Conservation (phyloP, 2,797 vertebrate genomes). For the Jordanella pulchra region DNA sequence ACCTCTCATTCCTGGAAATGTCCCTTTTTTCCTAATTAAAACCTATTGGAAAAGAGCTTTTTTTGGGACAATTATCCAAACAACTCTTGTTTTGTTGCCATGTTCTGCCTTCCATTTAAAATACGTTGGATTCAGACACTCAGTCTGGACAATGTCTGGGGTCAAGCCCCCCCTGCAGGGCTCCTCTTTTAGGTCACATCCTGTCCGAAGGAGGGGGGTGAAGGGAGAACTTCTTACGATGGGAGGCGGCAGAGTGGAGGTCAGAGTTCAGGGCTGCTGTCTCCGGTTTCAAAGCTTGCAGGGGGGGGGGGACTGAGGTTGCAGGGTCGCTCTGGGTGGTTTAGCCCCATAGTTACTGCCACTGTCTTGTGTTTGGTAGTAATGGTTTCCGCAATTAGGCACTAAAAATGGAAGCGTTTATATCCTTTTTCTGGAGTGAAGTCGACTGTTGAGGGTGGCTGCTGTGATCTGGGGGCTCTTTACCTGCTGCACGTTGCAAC, state of each 20-base stretch:
- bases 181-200: conserved; percentile 76
- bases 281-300: conserved; percentile 81
- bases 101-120: conserved; percentile 26
- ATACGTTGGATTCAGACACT: conserved; percentile 64
- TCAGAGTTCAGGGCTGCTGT: conserved; percentile 73
- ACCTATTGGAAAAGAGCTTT: not conserved
- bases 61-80: conserved; percentile 44
- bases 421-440: conserved; percentile 50
- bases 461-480: conserved; percentile 34
- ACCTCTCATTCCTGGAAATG: not conserved
- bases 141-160: conserved; percentile 81
- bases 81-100: conserved; percentile 47
- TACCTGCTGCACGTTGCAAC: conserved; percentile 46
- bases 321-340: conserved; percentile 60
- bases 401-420: conserved; percentile 80
- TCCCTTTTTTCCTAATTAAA: not conserved
- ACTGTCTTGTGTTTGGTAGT: conserved; percentile 63
- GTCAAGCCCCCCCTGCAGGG: conserved; percentile 74
- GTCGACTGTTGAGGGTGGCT: conserved; percentile 30
- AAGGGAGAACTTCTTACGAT: conserved; percentile 50
- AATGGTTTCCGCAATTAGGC: conserved; percentile 80
- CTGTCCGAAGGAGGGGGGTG: conserved; percentile 72
- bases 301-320: conserved; percentile 59
- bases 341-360: conserved; percentile 65
- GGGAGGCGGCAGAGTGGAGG: conserved; percentile 71